Percentiles rank a stretch among this genome's conserved stretches.
These are phyloP conservation scores for Apamea anceps DNA, from an alignment of 2,888 invertebrate species.

Conservation along the genomic window DNA sequence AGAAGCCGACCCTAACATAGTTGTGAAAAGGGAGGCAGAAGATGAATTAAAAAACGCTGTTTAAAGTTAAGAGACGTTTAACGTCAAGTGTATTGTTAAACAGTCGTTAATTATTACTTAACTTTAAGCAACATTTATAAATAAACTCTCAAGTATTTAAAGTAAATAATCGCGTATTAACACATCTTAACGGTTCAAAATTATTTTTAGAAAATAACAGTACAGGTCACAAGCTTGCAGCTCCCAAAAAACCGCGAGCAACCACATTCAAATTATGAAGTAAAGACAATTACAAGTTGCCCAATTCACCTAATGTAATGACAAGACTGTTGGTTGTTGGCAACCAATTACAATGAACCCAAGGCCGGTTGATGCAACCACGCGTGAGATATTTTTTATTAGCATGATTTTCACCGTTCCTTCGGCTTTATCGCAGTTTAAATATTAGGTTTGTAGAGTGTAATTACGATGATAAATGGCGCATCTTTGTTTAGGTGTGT, in stretches of 20 bases:
- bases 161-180: no score
- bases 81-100: no score
- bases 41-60: no score
- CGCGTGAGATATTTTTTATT: constrained; percentile 80
- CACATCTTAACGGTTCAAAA: neutral
- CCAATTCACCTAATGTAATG: constrained; percentile 60
- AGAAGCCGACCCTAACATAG: no score
- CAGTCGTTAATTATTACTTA: no score
- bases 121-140: no score
- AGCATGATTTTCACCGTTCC: constrained; percentile 55
- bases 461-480: constrained; percentile 33
- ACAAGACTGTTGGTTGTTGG: constrained; percentile 63
- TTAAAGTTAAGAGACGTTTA: no score
- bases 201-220: neutral
- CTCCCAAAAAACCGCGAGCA: neutral
- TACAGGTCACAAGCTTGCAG: neutral
- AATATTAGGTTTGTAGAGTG: constrained; percentile 34
- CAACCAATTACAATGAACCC: constrained; percentile 78
- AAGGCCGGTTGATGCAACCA: constrained; percentile 80
- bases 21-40: no score
- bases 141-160: no score
- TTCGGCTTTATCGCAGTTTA: constrained; percentile 33
- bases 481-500: constrained; percentile 31
- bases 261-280: constrained; percentile 55
- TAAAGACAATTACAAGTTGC: constrained; percentile 68